A percentile compares a stretch with the other conserved stretches of the same genome.
These are phyloP conservation scores for Lacerta bilineata DNA, from an alignment of 2,797 vertebrate species.

Conservation along the genomic window DNA sequence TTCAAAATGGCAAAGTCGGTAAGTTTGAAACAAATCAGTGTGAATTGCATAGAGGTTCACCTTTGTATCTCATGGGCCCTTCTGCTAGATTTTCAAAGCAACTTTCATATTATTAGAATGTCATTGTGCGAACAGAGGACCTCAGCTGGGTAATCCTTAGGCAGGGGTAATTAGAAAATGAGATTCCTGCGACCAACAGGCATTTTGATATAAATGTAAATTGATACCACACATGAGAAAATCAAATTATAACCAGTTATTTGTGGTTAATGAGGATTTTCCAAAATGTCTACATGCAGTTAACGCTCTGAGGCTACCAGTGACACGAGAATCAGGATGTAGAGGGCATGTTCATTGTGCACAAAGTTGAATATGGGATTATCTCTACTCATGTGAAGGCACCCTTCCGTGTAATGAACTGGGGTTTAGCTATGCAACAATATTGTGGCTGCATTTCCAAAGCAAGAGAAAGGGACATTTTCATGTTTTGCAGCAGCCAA, in stretches of 20 bases:
- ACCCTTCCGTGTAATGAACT: neutral
- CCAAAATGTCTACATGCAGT: slow-evolving; percentile 30
- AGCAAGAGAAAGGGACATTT: neutral
- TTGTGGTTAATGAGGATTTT: slow-evolving; percentile 62
- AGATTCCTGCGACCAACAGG: neutral
- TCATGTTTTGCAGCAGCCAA: neutral
- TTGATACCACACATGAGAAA: slow-evolving; percentile 50
- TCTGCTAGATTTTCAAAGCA: neutral
- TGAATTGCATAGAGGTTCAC: neutral
- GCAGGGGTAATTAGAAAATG: slow-evolving; percentile 22
- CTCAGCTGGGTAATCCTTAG: slow-evolving; percentile 19
- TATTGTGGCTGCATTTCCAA: neutral
- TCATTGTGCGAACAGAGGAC: neutral
- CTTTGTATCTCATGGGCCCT: neutral
- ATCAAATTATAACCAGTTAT: slow-evolving; percentile 64
- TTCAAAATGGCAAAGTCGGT: neutral
- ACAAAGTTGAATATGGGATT: neutral
- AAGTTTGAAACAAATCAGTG: neutral
- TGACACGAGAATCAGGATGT: slow-evolving; percentile 1
- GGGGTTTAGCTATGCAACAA: neutral
- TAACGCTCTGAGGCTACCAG: slow-evolving; percentile 37
- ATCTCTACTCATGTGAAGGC: neutral
- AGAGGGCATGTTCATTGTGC: slow-evolving; percentile 5
- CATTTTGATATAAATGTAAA: slow-evolving; percentile 51
- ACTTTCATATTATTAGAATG: neutral